Conservation (phyloP, 2,113 vertebrate species). For the Scomber scombrus region DNA sequence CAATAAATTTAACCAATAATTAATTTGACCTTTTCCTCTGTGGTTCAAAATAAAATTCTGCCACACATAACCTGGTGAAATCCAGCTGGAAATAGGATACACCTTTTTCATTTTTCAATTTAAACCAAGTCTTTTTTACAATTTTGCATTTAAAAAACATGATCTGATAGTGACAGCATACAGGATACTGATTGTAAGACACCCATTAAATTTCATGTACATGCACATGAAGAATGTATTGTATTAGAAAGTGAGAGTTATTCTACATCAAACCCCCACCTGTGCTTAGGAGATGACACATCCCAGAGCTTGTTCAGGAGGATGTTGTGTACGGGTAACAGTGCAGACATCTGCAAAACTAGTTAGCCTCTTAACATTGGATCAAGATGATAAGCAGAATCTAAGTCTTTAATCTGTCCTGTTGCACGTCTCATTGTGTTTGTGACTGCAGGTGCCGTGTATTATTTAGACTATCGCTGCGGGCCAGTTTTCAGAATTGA, state of each 20-base stretch:
- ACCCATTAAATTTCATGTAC: no score
- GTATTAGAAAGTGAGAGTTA: neutral
- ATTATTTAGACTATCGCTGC: constrained; percentile 10
- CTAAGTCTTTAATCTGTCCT: constrained; percentile 68
- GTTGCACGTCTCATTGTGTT: constrained; percentile 48
- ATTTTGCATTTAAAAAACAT: neutral
- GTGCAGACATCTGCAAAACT: constrained; percentile 72
- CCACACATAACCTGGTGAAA: neutral
- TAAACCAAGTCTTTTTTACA: neutral
- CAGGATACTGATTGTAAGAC: neutral
- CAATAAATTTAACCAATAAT: neutral
- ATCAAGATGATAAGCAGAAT: constrained; percentile 71
- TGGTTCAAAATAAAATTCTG: neutral
- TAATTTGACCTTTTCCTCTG: no score
- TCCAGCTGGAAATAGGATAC: neutral
- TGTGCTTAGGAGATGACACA: constrained; percentile 2
- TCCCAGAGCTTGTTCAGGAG: neutral
- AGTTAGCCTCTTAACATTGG: constrained; percentile 77
- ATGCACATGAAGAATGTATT: neutral
- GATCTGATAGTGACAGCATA: neutral
- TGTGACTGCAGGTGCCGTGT: constrained; percentile 40
- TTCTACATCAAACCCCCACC: neutral
- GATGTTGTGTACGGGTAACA: constrained; percentile 21
- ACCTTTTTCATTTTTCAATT: neutral
- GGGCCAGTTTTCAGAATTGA: neutral